phyloP scores from a whole-genome alignment of 2,797 vertebrate species.

The Ataeniobius toweri region DNA sequence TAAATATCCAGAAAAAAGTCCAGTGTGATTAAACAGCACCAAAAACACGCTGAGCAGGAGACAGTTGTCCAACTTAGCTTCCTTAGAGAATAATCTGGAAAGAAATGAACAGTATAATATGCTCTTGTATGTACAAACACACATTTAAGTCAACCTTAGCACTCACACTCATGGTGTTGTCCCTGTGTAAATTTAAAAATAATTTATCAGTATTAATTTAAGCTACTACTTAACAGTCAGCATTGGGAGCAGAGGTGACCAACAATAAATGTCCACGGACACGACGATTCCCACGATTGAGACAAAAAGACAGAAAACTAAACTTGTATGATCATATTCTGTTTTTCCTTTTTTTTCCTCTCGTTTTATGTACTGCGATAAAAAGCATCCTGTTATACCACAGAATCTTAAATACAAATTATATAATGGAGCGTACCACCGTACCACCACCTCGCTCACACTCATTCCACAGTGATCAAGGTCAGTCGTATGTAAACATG shows the following conservation, averaged over 20 bases:
- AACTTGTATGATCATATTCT: slow-evolving; percentile 48
- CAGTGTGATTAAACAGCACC: slow-evolving; percentile 84
- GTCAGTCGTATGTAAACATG: slow-evolving; percentile 86
- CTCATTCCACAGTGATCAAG: slow-evolving; percentile 86
- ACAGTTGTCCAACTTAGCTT: slow-evolving; percentile 58
- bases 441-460: slow-evolving; percentile 63
- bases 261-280: slow-evolving; percentile 66
- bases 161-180: slow-evolving; percentile 53
- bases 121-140: slow-evolving; percentile 66
- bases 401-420: slow-evolving; percentile 77
- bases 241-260: slow-evolving; percentile 75
- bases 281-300: slow-evolving; percentile 53
- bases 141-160: slow-evolving; percentile 54
- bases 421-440: slow-evolving; percentile 69
- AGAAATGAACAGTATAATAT: slow-evolving; percentile 73
- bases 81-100: slow-evolving; percentile 68
- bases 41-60: slow-evolving; percentile 70
- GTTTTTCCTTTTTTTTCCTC: slow-evolving; percentile 36
- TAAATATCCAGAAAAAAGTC: slow-evolving; percentile 67
- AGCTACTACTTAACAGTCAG: slow-evolving; percentile 83
- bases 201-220: slow-evolving; percentile 82
- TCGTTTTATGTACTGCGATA: slow-evolving; percentile 64
- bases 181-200: slow-evolving; percentile 83
- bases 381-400: slow-evolving; percentile 61
- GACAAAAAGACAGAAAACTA: slow-evolving; percentile 62